These are phyloP conservation scores for Drosophila guanche DNA, from an alignment of 1,140 invertebrate species.

Conservation along the genomic window DNA sequence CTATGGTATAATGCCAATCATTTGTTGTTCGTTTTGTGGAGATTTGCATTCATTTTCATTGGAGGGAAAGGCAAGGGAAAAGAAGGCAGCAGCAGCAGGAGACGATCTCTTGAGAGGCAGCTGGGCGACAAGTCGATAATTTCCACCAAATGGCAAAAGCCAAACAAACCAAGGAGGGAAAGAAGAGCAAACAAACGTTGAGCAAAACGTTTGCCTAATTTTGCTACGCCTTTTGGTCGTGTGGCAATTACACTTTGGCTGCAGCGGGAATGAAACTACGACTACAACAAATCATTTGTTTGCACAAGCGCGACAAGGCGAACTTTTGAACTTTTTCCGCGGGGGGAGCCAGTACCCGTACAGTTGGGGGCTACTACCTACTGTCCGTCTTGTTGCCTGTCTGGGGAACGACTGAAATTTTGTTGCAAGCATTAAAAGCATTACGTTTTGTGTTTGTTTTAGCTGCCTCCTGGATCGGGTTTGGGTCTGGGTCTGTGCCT, in stretches of 20 bases:
- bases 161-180: constrained; percentile 35
- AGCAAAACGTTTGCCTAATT: constrained; percentile 47
- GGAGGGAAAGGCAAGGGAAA: too few relatives aligned
- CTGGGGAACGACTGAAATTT: constrained; percentile 50
- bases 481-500: constrained; percentile 29
- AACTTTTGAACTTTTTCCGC: constrained; percentile 76
- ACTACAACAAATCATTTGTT: constrained; percentile 79
- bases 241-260: constrained; percentile 54
- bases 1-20: constrained; percentile 36
- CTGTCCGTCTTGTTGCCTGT: constrained; percentile 44
- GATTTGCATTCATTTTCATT: constrained; percentile 38
- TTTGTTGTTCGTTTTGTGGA: constrained; percentile 19
- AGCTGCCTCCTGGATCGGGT: constrained; percentile 9
- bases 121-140: constrained; percentile 68
- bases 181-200: constrained; percentile 22
- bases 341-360: constrained; percentile 18
- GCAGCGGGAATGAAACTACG: constrained; percentile 28
- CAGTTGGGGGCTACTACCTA: constrained; percentile 33
- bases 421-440: constrained; percentile 78
- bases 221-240: constrained; percentile 42
- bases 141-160: constrained; percentile 59
- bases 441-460: constrained; percentile 75
- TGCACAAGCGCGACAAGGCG: constrained; percentile 76
- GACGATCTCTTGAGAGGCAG: constrained; percentile 17
- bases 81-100: too few relatives aligned